Evolutionary conservation across 2,888 invertebrate genomes (phyloP), one percentile per base, ranked within the genome.

Genomic region (Furcula furcula): DNA sequence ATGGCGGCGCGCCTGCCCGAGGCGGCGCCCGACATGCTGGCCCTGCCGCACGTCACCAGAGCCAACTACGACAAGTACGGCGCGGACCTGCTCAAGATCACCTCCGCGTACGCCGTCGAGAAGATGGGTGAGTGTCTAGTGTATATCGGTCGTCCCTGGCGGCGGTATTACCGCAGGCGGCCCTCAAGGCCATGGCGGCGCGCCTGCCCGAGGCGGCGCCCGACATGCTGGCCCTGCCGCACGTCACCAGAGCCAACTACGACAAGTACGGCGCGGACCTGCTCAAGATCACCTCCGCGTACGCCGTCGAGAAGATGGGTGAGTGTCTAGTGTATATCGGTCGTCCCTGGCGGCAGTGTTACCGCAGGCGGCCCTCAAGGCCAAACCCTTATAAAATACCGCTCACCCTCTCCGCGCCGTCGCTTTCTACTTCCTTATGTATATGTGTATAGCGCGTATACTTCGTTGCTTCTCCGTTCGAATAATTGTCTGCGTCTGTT

Each of bases 41-140:
- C 91, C 46, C 92, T 97, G 65, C 95, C 96, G 13, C 97, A 97
- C 75, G 94, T 97, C 2, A 97, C 97, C 0, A 91, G 93, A 65
- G 96, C 95, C 20, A 96, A 96, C 81, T 96, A 92, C 72, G 93
- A 94, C 43, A 97, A 96, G 78, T 97, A 94, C 72, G 97, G 97
- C 14, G 90, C 91, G 29, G 90, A 91, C 33, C 91, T 98, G 57
- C 85, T 98, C 27, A 91, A 91, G 32, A 93, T 97, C 40, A 97
- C 97, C 0, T 78, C 90, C 22, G 92, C 92, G 21, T 96, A 93
- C 70, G 92, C 94, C 0, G 80, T 91, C 0, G 91, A 93, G 69
- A 93, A 91, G 73, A 72, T 90, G 48, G 90, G 91, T 76, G 26
- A 52, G 73, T 43, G 7, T 7, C 19, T 7, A n/a, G n/a, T n/a